These are phyloP conservation scores for Madoqua kirkii DNA, from an alignment of 2,113 vertebrate genomes.

Conservation along the genomic window DNA sequence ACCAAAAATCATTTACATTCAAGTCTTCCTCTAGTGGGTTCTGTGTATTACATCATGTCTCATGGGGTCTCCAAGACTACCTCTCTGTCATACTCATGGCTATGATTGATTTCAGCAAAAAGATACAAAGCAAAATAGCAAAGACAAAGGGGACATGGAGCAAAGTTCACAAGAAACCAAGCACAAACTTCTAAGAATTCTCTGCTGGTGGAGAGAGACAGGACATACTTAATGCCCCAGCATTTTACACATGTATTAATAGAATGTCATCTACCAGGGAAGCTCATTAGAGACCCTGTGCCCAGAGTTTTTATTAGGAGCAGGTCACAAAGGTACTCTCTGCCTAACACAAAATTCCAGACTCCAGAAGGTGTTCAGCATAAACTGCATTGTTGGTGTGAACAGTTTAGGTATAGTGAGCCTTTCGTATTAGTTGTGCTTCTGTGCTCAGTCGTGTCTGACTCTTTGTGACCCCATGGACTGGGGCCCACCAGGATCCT, in stretches of 20 bases:
- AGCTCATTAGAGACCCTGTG: background rate
- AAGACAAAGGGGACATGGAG: background rate
- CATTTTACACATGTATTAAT: background rate
- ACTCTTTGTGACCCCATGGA: background rate
- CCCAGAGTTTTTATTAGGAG: background rate
- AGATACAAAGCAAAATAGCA: background rate
- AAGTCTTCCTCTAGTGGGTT: background rate
- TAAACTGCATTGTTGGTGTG: background rate
- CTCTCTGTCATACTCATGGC: background rate
- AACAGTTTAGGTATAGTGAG: background rate
- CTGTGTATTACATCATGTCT: background rate
- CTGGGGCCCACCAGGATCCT: background rate
- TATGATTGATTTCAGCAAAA: background rate
- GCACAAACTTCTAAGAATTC: background rate
- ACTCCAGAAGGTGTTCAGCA: background rate
- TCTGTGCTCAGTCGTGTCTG: background rate
- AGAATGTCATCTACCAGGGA: background rate
- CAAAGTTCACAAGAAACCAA: background rate
- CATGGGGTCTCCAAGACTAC: background rate
- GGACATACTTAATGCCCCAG: background rate
- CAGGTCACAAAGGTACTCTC: background rate
- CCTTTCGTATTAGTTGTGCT: background rate
- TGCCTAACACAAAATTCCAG: background rate
- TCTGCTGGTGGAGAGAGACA: background rate
- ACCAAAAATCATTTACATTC: background rate